These are phyloP conservation scores for Uromys caudimaculatus DNA, from an alignment of 2,797 vertebrate species.

Conservation along the genomic window DNA sequence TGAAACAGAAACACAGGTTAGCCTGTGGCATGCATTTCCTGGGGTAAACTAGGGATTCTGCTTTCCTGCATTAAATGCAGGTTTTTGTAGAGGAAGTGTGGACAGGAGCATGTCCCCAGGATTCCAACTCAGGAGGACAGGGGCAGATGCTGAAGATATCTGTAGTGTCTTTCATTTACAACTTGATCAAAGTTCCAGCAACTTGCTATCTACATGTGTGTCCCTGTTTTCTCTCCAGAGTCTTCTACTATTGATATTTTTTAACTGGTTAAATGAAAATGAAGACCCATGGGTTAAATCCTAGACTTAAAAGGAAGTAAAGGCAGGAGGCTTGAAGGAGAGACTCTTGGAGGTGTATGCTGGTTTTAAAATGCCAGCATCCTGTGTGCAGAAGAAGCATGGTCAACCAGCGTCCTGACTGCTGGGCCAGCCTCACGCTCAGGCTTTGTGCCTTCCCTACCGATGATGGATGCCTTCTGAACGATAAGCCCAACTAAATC, in stretches of 20 bases:
- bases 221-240: not conserved
- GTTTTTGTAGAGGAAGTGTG: not conserved
- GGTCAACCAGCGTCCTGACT: not conserved
- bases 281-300: not conserved
- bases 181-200: not conserved
- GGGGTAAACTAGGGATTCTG: not conserved
- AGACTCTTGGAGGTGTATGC: not conserved
- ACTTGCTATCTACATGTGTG: not conserved
- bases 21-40: not conserved
- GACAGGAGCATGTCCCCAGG: not conserved
- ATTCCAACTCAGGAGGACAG: not conserved
- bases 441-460: not conserved
- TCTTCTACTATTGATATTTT: not conserved
- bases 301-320: not conserved
- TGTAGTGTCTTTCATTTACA: not conserved
- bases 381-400: not conserved
- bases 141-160: not conserved
- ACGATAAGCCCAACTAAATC: not conserved
- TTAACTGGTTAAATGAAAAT: not conserved
- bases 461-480: not conserved
- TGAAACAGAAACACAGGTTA: conserved; percentile 13
- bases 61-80: not conserved
- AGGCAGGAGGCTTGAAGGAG: not conserved
- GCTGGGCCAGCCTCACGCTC: not conserved
- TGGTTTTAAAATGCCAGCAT: not conserved